Evolutionary conservation across 2,797 vertebrate genomes (phyloP).

Genomic region (Danio aesculapii): DNA sequence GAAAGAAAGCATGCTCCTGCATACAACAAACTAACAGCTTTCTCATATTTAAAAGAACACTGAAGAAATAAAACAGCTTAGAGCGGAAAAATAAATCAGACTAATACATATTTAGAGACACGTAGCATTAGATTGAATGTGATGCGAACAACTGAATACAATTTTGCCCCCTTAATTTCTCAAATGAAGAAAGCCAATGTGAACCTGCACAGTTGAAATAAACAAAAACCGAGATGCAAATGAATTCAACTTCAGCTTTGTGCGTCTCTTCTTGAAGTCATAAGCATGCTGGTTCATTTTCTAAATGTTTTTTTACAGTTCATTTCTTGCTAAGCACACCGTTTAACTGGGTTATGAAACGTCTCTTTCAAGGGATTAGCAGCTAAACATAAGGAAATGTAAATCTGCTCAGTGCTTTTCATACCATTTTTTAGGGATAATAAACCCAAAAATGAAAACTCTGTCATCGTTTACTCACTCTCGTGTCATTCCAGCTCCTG

Average conservation of each 20-base stretch:
- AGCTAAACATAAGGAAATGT: slow-evolving; percentile 27
- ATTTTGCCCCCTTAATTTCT: slow-evolving; percentile 12
- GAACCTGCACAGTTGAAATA: not conserved
- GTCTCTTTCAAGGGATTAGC: slow-evolving; percentile 36
- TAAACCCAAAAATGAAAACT: not conserved
- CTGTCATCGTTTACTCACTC: not conserved
- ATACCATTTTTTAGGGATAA: slow-evolving; percentile 14
- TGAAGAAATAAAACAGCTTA: not conserved
- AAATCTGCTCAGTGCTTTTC: slow-evolving; percentile 40
- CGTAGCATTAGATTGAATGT: not conserved
- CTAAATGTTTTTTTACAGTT: slow-evolving; percentile 5
- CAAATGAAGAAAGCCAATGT: not conserved
- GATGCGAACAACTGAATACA: slow-evolving; percentile 12
- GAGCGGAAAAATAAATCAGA: slow-evolving; percentile 3
- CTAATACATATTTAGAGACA: not conserved
- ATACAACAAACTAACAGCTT: not conserved
- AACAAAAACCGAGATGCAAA: slow-evolving; percentile 4
- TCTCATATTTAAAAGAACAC: slow-evolving; percentile 16
- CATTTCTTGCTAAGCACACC: slow-evolving; percentile 13
- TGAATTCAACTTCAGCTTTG: not conserved
- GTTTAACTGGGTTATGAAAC: slow-evolving; percentile 36
- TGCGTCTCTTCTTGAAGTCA: not conserved
- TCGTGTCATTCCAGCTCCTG: not conserved
- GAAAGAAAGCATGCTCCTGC: not conserved
- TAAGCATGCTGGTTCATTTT: slow-evolving; percentile 22